These are phyloP conservation scores for Xestoiulus laeticollis DNA, from an alignment of 2,888 invertebrate species.

Conservation along the genomic window DNA sequence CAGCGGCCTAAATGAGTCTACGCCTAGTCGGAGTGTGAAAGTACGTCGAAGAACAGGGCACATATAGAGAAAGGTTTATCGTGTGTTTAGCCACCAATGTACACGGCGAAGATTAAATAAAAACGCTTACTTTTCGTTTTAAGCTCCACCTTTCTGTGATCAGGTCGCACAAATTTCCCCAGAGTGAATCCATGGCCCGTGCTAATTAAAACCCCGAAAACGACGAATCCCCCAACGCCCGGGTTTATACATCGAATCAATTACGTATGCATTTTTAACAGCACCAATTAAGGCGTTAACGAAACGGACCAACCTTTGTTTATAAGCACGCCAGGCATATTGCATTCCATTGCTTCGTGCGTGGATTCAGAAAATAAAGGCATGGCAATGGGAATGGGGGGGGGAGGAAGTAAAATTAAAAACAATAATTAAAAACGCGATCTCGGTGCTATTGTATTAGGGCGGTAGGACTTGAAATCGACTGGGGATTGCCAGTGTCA, in stretches of 20 bases:
- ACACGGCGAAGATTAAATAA: neutral
- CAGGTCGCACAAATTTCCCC: neutral
- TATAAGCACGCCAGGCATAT: neutral
- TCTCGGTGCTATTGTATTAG: neutral
- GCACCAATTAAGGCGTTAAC: slow-evolving; percentile 18
- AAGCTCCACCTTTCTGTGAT: slow-evolving; percentile 12
- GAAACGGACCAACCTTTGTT: neutral
- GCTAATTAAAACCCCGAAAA: slow-evolving; percentile 16
- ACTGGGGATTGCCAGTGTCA: neutral
- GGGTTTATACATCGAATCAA: neutral
- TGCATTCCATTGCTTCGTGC: neutral
- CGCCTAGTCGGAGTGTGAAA: neutral
- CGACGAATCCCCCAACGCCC: neutral
- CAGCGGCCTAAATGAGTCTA: neutral
- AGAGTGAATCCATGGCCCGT: neutral
- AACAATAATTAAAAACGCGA: slow-evolving; percentile 7
- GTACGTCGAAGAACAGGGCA: neutral
- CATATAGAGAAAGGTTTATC: neutral
- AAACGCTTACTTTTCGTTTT: neutral
- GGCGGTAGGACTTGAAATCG: neutral
- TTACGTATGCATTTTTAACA: neutral
- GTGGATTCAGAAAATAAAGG: neutral
- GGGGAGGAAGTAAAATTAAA: neutral
- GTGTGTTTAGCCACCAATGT: neutral
- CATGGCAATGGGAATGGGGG: no score